Percentiles rank a stretch among this genome's conserved stretches.
Conservation (phyloP, 2,113 vertebrate species). For the Tyto alba region DNA sequence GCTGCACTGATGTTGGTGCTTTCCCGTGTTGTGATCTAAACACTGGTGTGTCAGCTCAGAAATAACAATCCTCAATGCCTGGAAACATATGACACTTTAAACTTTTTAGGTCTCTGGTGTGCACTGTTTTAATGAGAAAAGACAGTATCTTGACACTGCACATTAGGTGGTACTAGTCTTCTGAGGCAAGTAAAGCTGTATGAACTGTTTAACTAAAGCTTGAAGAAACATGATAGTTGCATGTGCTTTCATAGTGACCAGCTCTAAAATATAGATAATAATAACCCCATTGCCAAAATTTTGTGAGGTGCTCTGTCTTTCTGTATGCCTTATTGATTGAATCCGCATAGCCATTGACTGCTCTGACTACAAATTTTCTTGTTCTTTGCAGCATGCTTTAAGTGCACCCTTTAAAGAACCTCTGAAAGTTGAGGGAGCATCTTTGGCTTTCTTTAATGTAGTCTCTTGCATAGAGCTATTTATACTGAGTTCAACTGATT, state of each 20-base stretch:
- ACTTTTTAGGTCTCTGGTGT: background rate
- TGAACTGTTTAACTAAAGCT: background rate
- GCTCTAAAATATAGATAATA: background rate
- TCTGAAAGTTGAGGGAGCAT: background rate
- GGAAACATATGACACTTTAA: background rate
- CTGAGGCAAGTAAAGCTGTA: background rate
- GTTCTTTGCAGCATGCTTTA: background rate
- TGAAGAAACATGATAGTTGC: background rate
- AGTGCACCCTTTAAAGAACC: background rate
- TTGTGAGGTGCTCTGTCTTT: background rate
- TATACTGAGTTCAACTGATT: background rate
- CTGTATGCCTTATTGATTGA: background rate
- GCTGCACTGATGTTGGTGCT: background rate
- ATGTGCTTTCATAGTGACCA: background rate
- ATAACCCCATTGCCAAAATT: background rate
- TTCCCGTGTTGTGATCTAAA: background rate
- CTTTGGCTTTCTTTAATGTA: background rate
- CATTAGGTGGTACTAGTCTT: background rate
- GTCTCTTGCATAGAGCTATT: background rate
- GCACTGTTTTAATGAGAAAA: background rate
- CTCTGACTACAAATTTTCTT: background rate
- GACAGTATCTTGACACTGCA: background rate
- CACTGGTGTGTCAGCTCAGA: background rate
- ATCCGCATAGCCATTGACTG: background rate
- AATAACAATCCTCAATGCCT: background rate